Evolutionary conservation across 2,797 vertebrate species (phyloP).

Genomic region (Paguma larvata): DNA sequence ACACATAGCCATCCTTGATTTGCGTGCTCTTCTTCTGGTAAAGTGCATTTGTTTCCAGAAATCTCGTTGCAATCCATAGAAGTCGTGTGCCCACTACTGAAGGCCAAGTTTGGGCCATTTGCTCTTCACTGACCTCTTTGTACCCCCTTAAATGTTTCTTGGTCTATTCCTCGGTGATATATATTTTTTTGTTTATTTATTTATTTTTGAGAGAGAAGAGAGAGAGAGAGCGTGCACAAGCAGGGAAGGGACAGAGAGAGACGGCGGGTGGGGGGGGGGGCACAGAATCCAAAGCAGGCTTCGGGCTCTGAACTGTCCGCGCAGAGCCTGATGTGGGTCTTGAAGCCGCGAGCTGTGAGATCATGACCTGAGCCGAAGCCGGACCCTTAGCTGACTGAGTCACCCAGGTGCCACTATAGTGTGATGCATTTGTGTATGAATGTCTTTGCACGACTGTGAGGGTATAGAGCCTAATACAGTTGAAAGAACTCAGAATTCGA

Average conservation of each 20-base stretch:
- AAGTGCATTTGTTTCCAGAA: slow-evolving; percentile 73
- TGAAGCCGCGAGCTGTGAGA: too few species aligned
- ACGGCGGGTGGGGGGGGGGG: too few species aligned
- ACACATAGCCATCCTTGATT: not conserved
- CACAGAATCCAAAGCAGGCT: too few species aligned
- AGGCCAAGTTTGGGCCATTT: slow-evolving; percentile 64
- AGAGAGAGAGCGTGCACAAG: too few species aligned
- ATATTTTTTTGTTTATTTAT: too few species aligned
- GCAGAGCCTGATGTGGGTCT: too few species aligned
- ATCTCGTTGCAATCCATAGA: slow-evolving; percentile 49
- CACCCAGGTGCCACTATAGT: too few species aligned
- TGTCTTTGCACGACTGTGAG: not conserved
- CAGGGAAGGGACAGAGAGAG: too few species aligned
- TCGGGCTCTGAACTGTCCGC: too few species aligned
- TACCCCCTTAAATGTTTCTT: slow-evolving; percentile 68
- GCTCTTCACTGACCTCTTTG: slow-evolving; percentile 55
- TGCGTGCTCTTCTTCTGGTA: not conserved
- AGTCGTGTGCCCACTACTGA: not conserved
- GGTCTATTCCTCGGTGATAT: slow-evolving; percentile 39
- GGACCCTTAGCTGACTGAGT: too few species aligned
- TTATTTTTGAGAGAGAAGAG: too few species aligned
- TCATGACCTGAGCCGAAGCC: too few species aligned
- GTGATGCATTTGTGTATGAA: not conserved
- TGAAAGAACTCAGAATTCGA: not conserved
- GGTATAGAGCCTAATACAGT: not conserved